A percentile compares a stretch with the other conserved stretches of the same genome.
Conservation (phyloP, 1,140 invertebrate species). For the Drosophila leontia region DNA sequence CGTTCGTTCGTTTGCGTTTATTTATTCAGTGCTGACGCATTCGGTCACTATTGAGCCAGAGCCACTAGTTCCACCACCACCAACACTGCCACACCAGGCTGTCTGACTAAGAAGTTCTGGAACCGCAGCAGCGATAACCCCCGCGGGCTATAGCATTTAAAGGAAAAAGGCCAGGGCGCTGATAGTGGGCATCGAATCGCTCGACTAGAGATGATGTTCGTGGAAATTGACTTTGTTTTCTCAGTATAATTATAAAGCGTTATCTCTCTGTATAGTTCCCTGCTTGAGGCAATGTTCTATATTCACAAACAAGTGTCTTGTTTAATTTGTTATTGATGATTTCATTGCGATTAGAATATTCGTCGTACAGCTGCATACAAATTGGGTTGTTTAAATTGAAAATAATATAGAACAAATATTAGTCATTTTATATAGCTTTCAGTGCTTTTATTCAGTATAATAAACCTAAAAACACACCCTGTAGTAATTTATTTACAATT, state of each 20-base stretch:
- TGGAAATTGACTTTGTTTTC: slow-evolving; percentile 25
- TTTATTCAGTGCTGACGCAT: slow-evolving; percentile 55
- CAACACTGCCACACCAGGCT: slow-evolving; percentile 14
- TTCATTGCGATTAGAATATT: slow-evolving; percentile 7
- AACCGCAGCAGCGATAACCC: slow-evolving; percentile 24
- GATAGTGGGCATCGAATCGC: slow-evolving; percentile 26
- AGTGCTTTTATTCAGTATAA: not conserved
- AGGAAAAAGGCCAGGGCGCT: slow-evolving; percentile 28
- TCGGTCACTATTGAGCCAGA: slow-evolving; percentile 7
- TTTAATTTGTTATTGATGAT: slow-evolving; percentile 20
- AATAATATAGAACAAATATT: not conserved
- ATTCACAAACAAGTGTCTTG: slow-evolving; percentile 14
- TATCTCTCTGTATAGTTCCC: slow-evolving; percentile 1
- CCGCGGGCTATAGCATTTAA: slow-evolving; percentile 12
- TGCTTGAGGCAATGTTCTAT: slow-evolving; percentile 5
- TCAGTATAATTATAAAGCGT: slow-evolving; percentile 5
- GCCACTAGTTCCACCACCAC: not conserved
- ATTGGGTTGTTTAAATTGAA: not conserved
- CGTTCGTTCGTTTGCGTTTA: slow-evolving; percentile 19
- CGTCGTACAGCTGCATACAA: slow-evolving; percentile 1
- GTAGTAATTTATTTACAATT: not conserved
- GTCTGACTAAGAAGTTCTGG: slow-evolving; percentile 47
- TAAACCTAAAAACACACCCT: not conserved
- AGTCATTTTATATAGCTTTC: not conserved
- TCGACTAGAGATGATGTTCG: slow-evolving; percentile 11